Evolutionary conservation across 2,797 vertebrate species (phyloP), one percentile per base, ranked within the genome.

Genomic region (Enteromius paludinosus): DNA sequence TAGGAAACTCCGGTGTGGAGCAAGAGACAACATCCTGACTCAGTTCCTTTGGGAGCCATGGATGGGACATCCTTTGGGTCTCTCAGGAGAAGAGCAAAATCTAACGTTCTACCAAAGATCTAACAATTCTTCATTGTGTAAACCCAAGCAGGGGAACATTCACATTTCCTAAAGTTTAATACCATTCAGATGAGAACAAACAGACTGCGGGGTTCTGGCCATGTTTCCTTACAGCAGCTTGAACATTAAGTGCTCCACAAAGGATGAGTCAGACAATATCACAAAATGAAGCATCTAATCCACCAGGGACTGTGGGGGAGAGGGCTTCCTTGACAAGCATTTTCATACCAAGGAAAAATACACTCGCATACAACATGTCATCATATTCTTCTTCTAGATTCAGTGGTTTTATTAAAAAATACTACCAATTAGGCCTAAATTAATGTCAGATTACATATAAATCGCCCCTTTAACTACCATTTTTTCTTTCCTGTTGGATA

Each of bases 1-100:
- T 91, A 95, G 93, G 93, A 95, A 93, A 90, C 85, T 62, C 88
- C 86, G 88, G 88, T 90, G 87, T 89, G 89, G 73, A 91, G 88
- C 87, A 84, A 80, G 83, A 90, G 90, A 81, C 82, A 66, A 89
- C 90, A 92, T 94, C 93, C 93, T 92, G 91, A 89, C 90, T 74
- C 62, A 72, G 84, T 75, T 90, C 87, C 87, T 83, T 54, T 88
- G 91, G 90, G 89, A 88, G 17, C 49, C 73, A 78, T 78, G 61
- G 64, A 83, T 64, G 78, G 35, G 82, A 76, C 78, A 82, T 69
- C 76, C 69, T 84, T 77, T 80, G 25, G 68, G 54, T 72, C 54
- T 17, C 59, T 74, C 70, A 54, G 41, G 33, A 74, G 47, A 15
- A 68, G 7, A 54, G 52, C 45, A 25, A 65, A 78, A 23, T 52